phyloP scores from a whole-genome alignment of 1,140 invertebrate species.

The Plectrocnemia conspersa region DNA sequence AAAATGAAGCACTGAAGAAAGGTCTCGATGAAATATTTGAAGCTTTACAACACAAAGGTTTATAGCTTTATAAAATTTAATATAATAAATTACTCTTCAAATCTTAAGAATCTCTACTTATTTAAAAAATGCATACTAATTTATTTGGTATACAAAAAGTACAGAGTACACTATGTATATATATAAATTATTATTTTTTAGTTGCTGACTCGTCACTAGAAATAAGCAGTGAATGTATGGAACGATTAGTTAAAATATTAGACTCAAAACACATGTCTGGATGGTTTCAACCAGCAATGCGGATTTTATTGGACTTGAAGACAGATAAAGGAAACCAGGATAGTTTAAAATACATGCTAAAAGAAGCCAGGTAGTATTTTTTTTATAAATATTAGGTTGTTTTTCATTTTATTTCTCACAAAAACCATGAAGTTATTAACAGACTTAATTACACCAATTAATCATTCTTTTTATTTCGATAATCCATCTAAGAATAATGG shows the following conservation, averaged over 20 bases:
- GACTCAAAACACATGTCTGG: slow-evolving; percentile 65
- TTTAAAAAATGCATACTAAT: too few relatives aligned
- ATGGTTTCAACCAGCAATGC: slow-evolving; percentile 72
- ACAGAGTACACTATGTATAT: not conserved
- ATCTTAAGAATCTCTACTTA: not conserved
- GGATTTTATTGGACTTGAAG: slow-evolving; percentile 62
- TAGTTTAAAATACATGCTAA: slow-evolving; percentile 41
- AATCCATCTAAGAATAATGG: too few relatives aligned
- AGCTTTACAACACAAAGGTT: slow-evolving; percentile 56
- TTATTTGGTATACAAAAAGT: too few relatives aligned
- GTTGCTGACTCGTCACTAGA: slow-evolving; percentile 26
- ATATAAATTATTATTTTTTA: slow-evolving; percentile 14
- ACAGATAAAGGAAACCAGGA: slow-evolving; percentile 47
- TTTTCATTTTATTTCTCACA: too few relatives aligned
- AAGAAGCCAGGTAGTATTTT: slow-evolving; percentile 44
- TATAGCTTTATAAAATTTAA: slow-evolving; percentile 40
- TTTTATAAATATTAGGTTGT: too few relatives aligned
- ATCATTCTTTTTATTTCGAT: too few relatives aligned
- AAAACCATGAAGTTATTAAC: too few relatives aligned
- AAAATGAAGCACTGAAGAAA: slow-evolving; percentile 67
- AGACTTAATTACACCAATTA: too few relatives aligned
- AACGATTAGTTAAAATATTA: slow-evolving; percentile 58
- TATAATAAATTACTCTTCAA: not conserved
- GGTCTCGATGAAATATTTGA: slow-evolving; percentile 65
- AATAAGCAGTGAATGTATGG: slow-evolving; percentile 54